These are phyloP conservation scores for Plutella xylostella DNA, from an alignment of 2,888 invertebrate genomes.

Conservation along the genomic window DNA sequence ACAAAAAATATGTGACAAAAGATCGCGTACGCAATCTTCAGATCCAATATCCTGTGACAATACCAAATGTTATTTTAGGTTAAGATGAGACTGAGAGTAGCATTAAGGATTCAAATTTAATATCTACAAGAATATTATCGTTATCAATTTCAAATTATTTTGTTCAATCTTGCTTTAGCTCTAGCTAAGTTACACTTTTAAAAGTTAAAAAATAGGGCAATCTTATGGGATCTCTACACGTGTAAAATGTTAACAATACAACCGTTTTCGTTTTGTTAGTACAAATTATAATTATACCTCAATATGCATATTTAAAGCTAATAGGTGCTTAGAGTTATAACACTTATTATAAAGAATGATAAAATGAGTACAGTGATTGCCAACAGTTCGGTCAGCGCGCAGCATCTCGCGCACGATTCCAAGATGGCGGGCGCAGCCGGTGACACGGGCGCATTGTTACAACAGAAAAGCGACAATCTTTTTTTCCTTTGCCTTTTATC, in stretches of 20 bases:
- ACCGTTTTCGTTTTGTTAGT: too few relatives aligned
- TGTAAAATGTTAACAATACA: too few relatives aligned
- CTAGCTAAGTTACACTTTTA: not conserved
- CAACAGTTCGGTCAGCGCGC: too few relatives aligned
- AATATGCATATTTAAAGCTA: too few relatives aligned
- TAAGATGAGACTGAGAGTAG: slow-evolving; percentile 18
- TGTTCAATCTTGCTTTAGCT: too few relatives aligned
- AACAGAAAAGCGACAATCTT: slow-evolving; percentile 63
- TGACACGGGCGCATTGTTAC: slow-evolving; percentile 62
- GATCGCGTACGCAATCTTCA: slow-evolving; percentile 50
- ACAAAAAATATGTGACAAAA: slow-evolving; percentile 41
- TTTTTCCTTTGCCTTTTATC: slow-evolving; percentile 44
- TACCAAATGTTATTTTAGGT: slow-evolving; percentile 55
- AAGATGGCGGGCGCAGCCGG: slow-evolving; percentile 50
- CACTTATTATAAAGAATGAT: too few relatives aligned
- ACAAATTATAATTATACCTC: too few relatives aligned
- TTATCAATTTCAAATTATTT: too few relatives aligned
- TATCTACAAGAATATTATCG: too few relatives aligned
- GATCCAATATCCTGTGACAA: slow-evolving; percentile 51
- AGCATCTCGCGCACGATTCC: slow-evolving; percentile 15
- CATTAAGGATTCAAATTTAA: slow-evolving; percentile 5
- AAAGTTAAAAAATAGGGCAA: not conserved
- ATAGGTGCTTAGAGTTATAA: too few relatives aligned
- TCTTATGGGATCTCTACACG: not conserved
- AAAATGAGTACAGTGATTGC: too few relatives aligned